These are phyloP conservation scores for Aethes cnicana DNA, from an alignment of 2,888 invertebrate genomes.

Conservation along the genomic window DNA sequence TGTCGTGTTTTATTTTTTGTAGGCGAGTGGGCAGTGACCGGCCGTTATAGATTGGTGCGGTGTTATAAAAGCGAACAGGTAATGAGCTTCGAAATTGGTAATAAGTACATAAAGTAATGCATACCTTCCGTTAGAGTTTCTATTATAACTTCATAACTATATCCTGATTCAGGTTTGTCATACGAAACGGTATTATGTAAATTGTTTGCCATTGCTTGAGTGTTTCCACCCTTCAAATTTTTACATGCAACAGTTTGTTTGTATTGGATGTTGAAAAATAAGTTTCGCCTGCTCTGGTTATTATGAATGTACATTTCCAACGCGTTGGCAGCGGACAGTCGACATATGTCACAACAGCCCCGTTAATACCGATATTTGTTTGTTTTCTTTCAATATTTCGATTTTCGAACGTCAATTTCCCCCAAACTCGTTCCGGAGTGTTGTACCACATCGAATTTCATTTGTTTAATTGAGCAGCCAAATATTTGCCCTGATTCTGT, in stretches of 20 bases:
- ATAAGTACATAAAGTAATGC: slow-evolving; percentile 68
- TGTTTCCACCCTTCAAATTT: slow-evolving; percentile 29
- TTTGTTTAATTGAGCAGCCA: slow-evolving; percentile 72
- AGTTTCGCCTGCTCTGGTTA: slow-evolving; percentile 29
- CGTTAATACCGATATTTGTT: slow-evolving; percentile 44
- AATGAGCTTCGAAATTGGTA: slow-evolving; percentile 75
- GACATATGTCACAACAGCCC: slow-evolving; percentile 64
- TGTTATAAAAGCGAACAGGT: slow-evolving; percentile 66
- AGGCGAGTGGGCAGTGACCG: slow-evolving; percentile 62
- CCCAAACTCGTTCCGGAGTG: slow-evolving; percentile 47
- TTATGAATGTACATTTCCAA: slow-evolving; percentile 32
- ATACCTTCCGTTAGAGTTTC: slow-evolving; percentile 51
- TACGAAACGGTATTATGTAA: slow-evolving; percentile 30
- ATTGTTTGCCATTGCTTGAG: slow-evolving; percentile 37
- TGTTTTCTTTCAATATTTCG: slow-evolving; percentile 46
- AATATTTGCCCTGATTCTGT: slow-evolving; percentile 69
- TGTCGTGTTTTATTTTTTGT: slow-evolving; percentile 67
- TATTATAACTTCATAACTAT: slow-evolving; percentile 56
- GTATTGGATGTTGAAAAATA: slow-evolving; percentile 32
- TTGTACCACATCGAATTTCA: slow-evolving; percentile 57
- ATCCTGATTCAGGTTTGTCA: slow-evolving; percentile 22
- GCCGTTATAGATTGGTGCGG: slow-evolving; percentile 67
- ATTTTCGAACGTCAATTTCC: slow-evolving; percentile 39
- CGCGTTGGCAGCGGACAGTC: slow-evolving; percentile 27
- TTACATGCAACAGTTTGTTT: slow-evolving; percentile 32